Evolutionary conservation across 2,888 invertebrate species (phyloP), one percentile per base, ranked within the genome.

Genomic region (Chalcosyrphus nemorum): DNA sequence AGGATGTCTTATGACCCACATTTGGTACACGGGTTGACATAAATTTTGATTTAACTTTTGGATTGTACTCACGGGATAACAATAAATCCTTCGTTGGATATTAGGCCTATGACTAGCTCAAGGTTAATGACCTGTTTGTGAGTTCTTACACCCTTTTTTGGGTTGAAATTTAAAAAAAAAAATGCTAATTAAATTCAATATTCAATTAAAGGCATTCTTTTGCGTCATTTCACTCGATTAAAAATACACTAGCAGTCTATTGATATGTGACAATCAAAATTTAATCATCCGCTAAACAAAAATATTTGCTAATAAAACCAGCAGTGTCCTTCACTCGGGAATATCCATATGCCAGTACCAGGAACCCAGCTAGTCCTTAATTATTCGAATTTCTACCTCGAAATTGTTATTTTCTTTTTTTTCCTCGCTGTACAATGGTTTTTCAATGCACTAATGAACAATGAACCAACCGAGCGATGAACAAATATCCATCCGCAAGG

Each of bases 381-480:
- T 82, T 66, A 71, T 77, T 68, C 29, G 52, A 47, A 61, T 56
- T 74, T 70, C 27, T 15, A n/a, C n/a, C 66, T 47, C 24, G 35
- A 29, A 72, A 71, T 45, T 21, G 17, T 81, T 66, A 41, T 45
- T 61, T 82, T 47, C n/a, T n/a, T n/a, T n/a, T n/a, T n/a, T n/a
- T n/a, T n/a, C n/a, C n/a, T 32, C 29, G 65, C 38, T 71, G 24
- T 76, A 66, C 54, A 77, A 82, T 77, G 77, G 66, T 32, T 66
- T 82, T 77, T 77, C 77, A 82, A 63, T 82, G 72, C 77, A 82
- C 77, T 72, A 72, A 77, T 76, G 77, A 77, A 82, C 82, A 82
- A 77, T 82, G 82, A 82, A 72, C 47, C 71, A 38, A 63, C 72
- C 72, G 56, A n/a, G 77, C 72, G 63, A 72, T 72, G 66, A 77